Evolutionary conservation across 1,140 invertebrate species (phyloP).

Genomic region (Cydia fagiglandana): DNA sequence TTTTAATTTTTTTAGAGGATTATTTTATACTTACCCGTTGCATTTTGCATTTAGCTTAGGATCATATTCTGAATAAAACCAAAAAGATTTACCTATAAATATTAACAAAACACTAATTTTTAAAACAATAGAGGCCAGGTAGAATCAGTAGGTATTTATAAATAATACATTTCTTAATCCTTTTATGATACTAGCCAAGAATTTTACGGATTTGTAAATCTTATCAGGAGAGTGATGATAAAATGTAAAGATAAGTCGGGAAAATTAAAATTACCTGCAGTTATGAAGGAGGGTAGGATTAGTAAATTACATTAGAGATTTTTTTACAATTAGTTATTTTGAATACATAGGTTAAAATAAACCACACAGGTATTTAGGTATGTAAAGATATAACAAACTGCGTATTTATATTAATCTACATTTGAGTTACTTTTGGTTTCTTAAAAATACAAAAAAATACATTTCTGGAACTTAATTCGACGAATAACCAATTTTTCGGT

Average conservation of each 20-base stretch:
- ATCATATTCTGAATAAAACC: no score
- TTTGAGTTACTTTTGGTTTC: no score
- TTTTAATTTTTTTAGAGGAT: not conserved
- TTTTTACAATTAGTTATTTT: no score
- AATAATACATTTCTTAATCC: not conserved
- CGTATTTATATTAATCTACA: no score
- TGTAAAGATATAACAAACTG: no score
- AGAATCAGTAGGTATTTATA: not conserved
- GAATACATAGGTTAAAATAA: no score
- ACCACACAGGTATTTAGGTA: no score
- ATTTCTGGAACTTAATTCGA: no score
- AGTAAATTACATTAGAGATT: not conserved
- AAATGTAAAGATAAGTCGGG: not conserved
- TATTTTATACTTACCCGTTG: not conserved
- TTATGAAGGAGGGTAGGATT: not conserved
- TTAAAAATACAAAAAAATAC: no score
- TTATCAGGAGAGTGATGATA: not conserved
- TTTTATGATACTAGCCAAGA: not conserved
- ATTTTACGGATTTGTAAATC: not conserved
- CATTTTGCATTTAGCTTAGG: no score
- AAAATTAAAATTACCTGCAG: not conserved
- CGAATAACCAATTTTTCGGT: no score
- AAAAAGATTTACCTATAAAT: not conserved
- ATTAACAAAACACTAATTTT: not conserved
- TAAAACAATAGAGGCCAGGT: not conserved